Evolutionary conservation across 23 tunicate genomes (phyloP).

Genomic region (Trididemnum nubilum): DNA sequence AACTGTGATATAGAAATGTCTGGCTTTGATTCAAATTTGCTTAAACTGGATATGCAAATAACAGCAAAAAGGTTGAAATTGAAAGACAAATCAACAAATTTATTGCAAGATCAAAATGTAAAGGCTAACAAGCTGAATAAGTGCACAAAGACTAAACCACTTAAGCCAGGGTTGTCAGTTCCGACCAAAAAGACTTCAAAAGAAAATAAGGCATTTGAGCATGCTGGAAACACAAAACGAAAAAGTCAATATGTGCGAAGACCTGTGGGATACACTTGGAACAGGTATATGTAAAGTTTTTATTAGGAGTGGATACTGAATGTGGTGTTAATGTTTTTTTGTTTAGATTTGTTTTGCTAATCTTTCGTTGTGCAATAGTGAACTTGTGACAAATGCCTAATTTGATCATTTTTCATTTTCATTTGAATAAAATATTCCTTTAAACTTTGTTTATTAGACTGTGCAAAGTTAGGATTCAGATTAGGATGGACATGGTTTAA

Average conservation of each 20-base stretch:
- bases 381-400: no score
- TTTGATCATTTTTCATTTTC: no score
- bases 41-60: conserved; percentile 54
- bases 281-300: conserved; percentile 63
- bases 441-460: no score
- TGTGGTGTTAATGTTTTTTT: no score
- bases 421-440: no score
- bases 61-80: conserved; percentile 44
- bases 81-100: conserved; percentile 22
- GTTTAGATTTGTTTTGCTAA: no score
- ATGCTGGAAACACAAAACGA: neutral
- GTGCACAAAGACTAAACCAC: neutral
- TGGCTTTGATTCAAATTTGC: conserved; percentile 13
- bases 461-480: no score
- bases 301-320: no score
- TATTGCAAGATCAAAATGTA: neutral
- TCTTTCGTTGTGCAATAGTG: no score
- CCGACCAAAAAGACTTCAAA: conserved; percentile 1
- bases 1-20: conserved; percentile 6
- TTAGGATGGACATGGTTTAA: no score
- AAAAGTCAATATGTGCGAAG: conserved; percentile 29
- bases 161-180: neutral
- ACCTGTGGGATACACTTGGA: conserved; percentile 92
- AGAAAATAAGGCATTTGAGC: neutral
- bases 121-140: neutral